Evolutionary conservation across 2,888 invertebrate genomes (phyloP).

Genomic region (Cepaea hortensis): DNA sequence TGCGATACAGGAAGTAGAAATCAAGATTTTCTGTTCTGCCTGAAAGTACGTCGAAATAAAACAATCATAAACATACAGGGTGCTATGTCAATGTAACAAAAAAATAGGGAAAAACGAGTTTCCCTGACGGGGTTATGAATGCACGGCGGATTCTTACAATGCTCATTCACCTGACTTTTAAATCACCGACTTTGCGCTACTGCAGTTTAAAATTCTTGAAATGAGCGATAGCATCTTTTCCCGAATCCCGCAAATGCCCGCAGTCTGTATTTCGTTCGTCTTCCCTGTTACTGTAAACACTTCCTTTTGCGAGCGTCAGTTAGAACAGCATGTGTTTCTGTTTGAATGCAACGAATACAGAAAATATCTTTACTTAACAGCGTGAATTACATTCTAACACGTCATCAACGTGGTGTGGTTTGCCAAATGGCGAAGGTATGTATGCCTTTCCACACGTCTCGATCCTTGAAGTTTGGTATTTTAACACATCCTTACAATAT

Average conservation of each 20-base stretch:
- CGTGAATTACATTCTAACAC: no score
- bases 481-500: no score
- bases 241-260: background rate
- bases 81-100: background rate
- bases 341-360: no score
- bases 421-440: no score
- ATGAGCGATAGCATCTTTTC: constrained; percentile 31
- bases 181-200: background rate
- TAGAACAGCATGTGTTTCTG: no score
- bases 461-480: no score
- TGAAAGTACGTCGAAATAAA: no score
- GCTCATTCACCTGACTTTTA: background rate
- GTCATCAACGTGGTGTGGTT: no score
- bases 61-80: no score
- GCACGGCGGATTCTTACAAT: background rate
- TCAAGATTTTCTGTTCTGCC: background rate
- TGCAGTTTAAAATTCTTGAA: constrained; percentile 34
- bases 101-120: background rate
- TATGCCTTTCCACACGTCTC: no score
- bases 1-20: background rate
- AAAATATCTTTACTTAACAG: no score
- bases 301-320: background rate
- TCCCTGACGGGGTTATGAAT: background rate
- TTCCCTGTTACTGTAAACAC: background rate
- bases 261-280: background rate